Base-by-base conservation (phyloP, 2,797 vertebrate species). In the Epinephelus awoara region DNA sequence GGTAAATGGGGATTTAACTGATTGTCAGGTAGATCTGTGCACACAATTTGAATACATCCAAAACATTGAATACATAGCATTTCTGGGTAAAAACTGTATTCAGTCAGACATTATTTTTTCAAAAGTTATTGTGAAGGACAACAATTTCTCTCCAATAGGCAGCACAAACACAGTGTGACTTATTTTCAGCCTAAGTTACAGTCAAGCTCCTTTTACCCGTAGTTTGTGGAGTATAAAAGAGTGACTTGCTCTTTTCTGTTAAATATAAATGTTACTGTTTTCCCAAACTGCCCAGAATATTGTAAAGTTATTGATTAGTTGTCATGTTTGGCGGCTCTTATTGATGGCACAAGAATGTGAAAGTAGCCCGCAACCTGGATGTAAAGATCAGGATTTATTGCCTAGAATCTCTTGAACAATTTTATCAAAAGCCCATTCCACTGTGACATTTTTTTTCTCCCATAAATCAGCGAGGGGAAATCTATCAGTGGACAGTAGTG, bases 341-440 rank as follows among this genome's bases (percentile, higher is more conserved):
- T 99, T 97, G 97, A 99, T 98, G 97, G 96, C 88, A 85, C 92
- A 91, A 97, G 97, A 98, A 98, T 98, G 96, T 97, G 97, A 97
- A 98, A 98, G 96, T 97, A 97, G 97, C 96, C 90, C 92, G 95
- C 93, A 96, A 96, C 96, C 96, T 97, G 96, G 96, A 96, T 97
- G 96, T 96, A 97, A 97, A 97, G 98, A 99, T 97, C 96, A 97
- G 96, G 96, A 99, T 99, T 99, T 99, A 99, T 99, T 96, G 96
- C 97, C 94, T 95, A 94, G 96, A 97, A 99, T 98, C 98, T 97
- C 96, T 97, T 96, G 96, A 98, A 99, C 98, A 99, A 99, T 99
- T 99, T 99, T 99, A 99, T 99, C 98, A 99, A 99, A 99, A 98
- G 97, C 97, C 97, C 96, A 98, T 99, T 99, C 98, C 97, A 95